A percentile compares a stretch with the other conserved stretches of the same genome.
Conservation (phyloP, 2,888 invertebrate genomes). For the Scaptomyza parva region DNA sequence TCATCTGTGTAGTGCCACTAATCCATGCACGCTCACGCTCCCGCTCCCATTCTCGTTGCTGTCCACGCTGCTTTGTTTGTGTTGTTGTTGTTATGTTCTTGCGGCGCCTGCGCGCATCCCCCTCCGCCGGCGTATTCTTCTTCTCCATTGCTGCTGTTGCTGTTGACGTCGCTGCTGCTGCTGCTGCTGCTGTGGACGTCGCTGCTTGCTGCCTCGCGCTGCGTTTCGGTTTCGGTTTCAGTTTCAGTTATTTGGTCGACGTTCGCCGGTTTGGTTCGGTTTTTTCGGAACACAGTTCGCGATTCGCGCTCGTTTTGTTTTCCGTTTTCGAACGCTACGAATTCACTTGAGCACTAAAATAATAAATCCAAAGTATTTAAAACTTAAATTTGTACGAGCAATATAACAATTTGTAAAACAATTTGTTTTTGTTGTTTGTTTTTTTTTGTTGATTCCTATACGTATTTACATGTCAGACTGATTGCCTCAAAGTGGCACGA, state of each 20-base stretch:
- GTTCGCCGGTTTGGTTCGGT: slow-evolving; percentile 76
- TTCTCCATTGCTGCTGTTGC: slow-evolving; percentile 21
- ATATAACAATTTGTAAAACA: slow-evolving; percentile 6
- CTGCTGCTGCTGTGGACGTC: slow-evolving; percentile 11
- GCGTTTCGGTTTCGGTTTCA: slow-evolving; percentile 57
- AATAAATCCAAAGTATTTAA: slow-evolving; percentile 7
- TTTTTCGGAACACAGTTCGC: slow-evolving; percentile 27
- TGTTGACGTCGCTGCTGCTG: slow-evolving; percentile 13
- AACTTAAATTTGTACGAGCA: slow-evolving; percentile 59
- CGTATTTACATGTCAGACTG: slow-evolving; percentile 1
- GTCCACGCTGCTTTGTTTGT: slow-evolving; percentile 1
- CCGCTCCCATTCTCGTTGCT: neutral
- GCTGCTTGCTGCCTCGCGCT: slow-evolving; percentile 26
- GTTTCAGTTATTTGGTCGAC: slow-evolving; percentile 78
- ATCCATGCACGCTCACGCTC: slow-evolving; percentile 18
- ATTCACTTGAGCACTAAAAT: neutral
- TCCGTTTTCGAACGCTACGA: neutral
- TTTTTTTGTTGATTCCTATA: slow-evolving; percentile 15
- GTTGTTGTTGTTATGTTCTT: neutral
- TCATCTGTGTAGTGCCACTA: slow-evolving; percentile 1
- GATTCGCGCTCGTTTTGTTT: slow-evolving; percentile 21
- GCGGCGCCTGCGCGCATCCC: slow-evolving; percentile 51
- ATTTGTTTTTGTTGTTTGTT: slow-evolving; percentile 8
- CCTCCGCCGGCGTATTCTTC: slow-evolving; percentile 10
- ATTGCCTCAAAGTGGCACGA: neutral